A percentile compares a stretch with the other conserved stretches of the same genome.
Conservation (phyloP, 2,888 invertebrate species). For the Hoplodrina ambigua region DNA sequence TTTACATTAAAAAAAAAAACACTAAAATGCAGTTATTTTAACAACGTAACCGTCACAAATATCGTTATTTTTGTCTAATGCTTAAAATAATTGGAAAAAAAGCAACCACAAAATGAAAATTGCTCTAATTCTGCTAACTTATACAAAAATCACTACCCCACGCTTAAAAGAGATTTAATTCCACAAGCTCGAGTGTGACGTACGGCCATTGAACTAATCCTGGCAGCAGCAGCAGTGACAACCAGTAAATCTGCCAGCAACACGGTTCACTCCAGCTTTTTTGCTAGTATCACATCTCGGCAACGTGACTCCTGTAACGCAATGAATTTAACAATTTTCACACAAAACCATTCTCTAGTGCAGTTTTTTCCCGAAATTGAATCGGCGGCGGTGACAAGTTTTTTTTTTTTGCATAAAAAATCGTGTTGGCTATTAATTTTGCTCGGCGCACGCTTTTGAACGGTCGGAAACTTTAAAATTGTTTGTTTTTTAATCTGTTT, state of each 20-base stretch:
- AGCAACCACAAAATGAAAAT: not conserved
- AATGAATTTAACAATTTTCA: constrained; percentile 60
- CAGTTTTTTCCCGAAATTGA: constrained; percentile 65
- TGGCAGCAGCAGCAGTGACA: constrained; percentile 24
- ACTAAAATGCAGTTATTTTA: no score
- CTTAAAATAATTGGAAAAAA: no score
- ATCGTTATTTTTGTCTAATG: no score
- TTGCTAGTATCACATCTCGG: constrained; percentile 44
- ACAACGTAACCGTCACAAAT: no score
- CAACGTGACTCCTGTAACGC: constrained; percentile 50
- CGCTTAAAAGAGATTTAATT: constrained; percentile 8
- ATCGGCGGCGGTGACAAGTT: constrained; percentile 58
- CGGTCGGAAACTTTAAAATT: constrained; percentile 17
- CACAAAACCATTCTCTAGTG: constrained; percentile 61
- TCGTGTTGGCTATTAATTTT: constrained; percentile 42
- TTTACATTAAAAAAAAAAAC: no score
- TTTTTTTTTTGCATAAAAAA: constrained; percentile 48
- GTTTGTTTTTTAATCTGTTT: constrained; percentile 27
- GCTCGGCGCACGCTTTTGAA: constrained; percentile 35
- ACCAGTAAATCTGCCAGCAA: constrained; percentile 57
- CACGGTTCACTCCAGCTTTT: constrained; percentile 43
- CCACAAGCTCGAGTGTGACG: constrained; percentile 13
- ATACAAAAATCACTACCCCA: constrained; percentile 1
- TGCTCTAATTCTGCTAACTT: not conserved
- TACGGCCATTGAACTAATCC: constrained; percentile 46